Conservation (phyloP, 2,888 invertebrate species). For the Girardia tigrina region DNA sequence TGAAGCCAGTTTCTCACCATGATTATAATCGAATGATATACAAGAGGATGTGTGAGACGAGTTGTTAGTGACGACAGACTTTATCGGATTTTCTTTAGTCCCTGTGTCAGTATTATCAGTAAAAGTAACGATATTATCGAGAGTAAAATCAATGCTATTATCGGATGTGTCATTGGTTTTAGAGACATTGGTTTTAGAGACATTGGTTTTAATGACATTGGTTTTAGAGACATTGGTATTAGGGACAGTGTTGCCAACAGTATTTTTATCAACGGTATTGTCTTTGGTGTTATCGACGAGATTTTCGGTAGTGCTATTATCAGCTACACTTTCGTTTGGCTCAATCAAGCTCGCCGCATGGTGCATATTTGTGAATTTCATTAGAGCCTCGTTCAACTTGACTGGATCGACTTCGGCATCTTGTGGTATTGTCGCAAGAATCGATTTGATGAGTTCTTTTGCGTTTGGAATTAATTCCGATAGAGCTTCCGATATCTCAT, state of each 20-base stretch:
- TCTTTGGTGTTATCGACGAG: not conserved
- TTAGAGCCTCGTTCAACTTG: not conserved
- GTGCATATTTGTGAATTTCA: too few species aligned
- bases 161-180: too few species aligned
- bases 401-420: not conserved
- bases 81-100: not conserved
- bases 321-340: too few species aligned
- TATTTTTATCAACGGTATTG: too few species aligned
- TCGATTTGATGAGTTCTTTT: not conserved
- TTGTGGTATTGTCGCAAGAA: not conserved
- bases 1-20: not conserved
- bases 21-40: conserved; percentile 14
- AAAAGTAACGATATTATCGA: not conserved
- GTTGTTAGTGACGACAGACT: too few species aligned
- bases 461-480: not conserved
- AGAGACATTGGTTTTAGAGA: too few species aligned
- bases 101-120: not conserved
- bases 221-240: too few species aligned
- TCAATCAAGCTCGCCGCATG: not conserved
- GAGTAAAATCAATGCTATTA: too few species aligned
- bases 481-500: not conserved
- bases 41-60: too few species aligned
- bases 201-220: too few species aligned
- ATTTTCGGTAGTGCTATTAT: too few species aligned
- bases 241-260: too few species aligned